phyloP scores from a whole-genome alignment of 2,113 vertebrate species.

The Bufo bufo region DNA sequence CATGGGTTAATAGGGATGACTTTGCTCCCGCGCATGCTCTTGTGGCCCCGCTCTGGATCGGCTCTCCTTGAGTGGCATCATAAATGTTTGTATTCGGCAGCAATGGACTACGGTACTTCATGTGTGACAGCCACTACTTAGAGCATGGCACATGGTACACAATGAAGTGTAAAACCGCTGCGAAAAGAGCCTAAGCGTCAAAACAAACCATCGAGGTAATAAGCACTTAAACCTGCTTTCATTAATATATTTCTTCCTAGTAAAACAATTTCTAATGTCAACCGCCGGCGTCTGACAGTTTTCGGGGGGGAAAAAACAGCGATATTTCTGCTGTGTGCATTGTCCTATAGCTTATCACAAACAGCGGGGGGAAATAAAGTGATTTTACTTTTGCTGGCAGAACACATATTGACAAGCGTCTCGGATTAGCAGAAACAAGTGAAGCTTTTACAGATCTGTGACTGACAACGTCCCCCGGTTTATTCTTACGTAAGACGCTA shows the following conservation, averaged over 20 bases:
- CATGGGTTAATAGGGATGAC: conserved; percentile 61
- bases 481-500: background rate
- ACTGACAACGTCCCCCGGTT: conserved; percentile 7
- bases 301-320: conserved; percentile 58
- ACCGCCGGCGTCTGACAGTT: conserved; percentile 63
- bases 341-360: conserved; percentile 29
- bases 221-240: conserved; percentile 82
- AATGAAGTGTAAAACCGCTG: conserved; percentile 81
- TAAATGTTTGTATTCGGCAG: conserved; percentile 78
- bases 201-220: conserved; percentile 80
- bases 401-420: conserved; percentile 37
- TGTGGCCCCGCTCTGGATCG: conserved; percentile 75
- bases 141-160: conserved; percentile 76
- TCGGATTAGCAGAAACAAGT: conserved; percentile 33
- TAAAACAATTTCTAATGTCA: conserved; percentile 77
- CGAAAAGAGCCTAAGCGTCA: conserved; percentile 75
- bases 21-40: conserved; percentile 63
- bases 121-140: conserved; percentile 84
- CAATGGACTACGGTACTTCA: conserved; percentile 70
- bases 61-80: conserved; percentile 80
- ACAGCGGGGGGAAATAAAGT: conserved; percentile 42
- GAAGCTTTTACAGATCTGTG: conserved; percentile 15
- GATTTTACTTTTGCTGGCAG: conserved; percentile 38
- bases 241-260: conserved; percentile 81
- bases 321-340: conserved; percentile 55